Base-by-base conservation (phyloP, 2,888 invertebrate species). In the Orchesellides sinensis region DNA sequence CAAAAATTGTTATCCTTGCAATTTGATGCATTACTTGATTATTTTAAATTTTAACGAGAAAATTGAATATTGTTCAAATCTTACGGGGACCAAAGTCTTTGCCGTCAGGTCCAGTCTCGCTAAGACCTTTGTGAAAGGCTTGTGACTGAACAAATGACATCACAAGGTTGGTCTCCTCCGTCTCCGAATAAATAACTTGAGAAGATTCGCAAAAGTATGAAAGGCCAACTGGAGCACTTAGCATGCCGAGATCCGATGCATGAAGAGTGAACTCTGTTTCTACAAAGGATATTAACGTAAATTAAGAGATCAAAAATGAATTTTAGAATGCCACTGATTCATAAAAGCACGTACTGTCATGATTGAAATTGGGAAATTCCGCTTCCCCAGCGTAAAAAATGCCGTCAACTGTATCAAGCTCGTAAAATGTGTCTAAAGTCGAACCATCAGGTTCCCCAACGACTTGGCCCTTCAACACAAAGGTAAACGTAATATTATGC, bases 181-280 rank as follows among this genome's bases (percentile, higher is more conserved):
- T 63, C 32, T 70, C 70, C 54, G 79, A 79, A 32, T 70, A 27
- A 35, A 79, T 70, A 19, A 70, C 70, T 79, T 79, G 68, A 45
- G 70, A 70, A 19, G 79, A 29, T 63, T 79, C 52, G 49, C 79
- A 79, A 70, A 79, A 79, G 54, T 79, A 79, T 4, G 79, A 79
- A 19, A 79, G 70, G 52, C 59, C 79, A 32, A 70, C 68, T 17
- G 79, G 79, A 45, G 70, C 79, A 47, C 47, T 79, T 40, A 79
- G 27, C 61, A 79, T 63, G 52, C 40, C 63, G 40, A 79, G 79
- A 49, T 79, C 70, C 8, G 21, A 63, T n/a, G 79, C 79, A n/a
- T 21, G 63, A 21, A 79, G 52, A 17, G 70, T 79, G 35, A 23
- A 54, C 17, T 69, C 45, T 21, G 19, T 29, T 45, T 52, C 69